These are phyloP conservation scores for Bellardia bayeri DNA, from an alignment of 2,888 invertebrate genomes.

Conservation along the genomic window DNA sequence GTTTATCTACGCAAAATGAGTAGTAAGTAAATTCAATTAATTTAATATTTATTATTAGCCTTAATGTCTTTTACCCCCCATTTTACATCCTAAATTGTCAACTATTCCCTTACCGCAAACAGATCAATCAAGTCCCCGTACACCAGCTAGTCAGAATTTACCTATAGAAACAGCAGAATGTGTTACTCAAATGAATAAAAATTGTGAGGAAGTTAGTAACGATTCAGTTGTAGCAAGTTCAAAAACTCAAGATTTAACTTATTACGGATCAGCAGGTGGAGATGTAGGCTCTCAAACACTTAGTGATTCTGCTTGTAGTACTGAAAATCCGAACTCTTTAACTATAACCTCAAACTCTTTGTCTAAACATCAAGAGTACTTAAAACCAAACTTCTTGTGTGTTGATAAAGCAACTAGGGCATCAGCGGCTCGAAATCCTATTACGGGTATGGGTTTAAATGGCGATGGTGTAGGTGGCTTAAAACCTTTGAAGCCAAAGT, in stretches of 20 bases:
- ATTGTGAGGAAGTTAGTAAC: constrained; percentile 34
- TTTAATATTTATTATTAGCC: not conserved
- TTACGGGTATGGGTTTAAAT: constrained; percentile 79
- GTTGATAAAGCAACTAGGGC: constrained; percentile 49
- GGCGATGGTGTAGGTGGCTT: constrained; percentile 76
- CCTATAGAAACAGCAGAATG: not conserved
- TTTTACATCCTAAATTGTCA: not conserved
- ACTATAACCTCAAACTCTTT: constrained; percentile 55
- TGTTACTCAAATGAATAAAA: constrained; percentile 5
- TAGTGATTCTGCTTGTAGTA: constrained; percentile 71
- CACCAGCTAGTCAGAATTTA: not conserved
- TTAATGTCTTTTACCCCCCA: not conserved
- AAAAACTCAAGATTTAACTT: constrained; percentile 56
- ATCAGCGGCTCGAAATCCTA: constrained; percentile 78
- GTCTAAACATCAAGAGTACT: constrained; percentile 51
- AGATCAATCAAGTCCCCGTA: constrained; percentile 41
- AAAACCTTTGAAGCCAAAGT: constrained; percentile 75
- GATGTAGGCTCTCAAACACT: constrained; percentile 73
- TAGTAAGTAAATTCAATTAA: constrained; percentile 73
- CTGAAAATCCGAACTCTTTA: constrained; percentile 74
- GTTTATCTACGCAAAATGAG: constrained; percentile 79
- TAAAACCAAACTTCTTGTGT: not conserved
- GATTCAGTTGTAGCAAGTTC: constrained; percentile 39
- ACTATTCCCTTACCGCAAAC: not conserved
- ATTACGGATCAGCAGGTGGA: constrained; percentile 69